These are phyloP conservation scores for Xerus inauris DNA, from an alignment of 2,113 vertebrate species.

Conservation along the genomic window DNA sequence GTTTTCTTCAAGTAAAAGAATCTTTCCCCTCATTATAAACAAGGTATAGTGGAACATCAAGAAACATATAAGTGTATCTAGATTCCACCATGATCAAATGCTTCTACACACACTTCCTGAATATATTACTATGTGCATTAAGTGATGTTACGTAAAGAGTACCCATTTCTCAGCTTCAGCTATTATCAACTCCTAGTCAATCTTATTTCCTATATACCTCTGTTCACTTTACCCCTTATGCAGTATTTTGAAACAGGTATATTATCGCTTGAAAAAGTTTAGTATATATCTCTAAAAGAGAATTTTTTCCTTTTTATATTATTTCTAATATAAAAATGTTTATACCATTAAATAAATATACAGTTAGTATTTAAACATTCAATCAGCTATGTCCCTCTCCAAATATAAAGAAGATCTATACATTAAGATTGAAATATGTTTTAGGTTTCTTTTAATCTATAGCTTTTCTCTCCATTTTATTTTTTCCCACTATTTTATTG, in stretches of 20 bases:
- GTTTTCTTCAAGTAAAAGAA: conserved; percentile 12
- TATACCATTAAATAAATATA: background rate
- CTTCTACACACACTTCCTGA: background rate
- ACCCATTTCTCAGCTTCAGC: background rate
- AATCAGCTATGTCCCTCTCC: background rate
- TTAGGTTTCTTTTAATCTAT: background rate
- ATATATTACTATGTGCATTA: background rate
- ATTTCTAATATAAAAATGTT: background rate
- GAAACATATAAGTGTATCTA: background rate
- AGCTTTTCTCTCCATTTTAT: background rate
- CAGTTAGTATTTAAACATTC: background rate
- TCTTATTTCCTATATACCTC: background rate
- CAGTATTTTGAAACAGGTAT: background rate
- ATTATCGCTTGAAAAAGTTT: conserved; percentile 21
- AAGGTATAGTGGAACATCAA: background rate
- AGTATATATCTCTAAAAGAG: background rate
- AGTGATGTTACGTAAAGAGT: background rate
- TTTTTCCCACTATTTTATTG: background rate
- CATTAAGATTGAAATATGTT: conserved; percentile 31
- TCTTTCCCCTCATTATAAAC: conserved; percentile 18
- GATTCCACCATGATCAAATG: background rate
- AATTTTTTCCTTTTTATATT: background rate
- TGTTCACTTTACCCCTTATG: conserved; percentile 1
- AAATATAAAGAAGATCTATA: background rate
- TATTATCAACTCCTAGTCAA: background rate